Percentiles rank a stretch among this genome's conserved stretches.
phyloP scores from a whole-genome alignment of 2,797 vertebrate species.

The Brachymystax lenok region DNA sequence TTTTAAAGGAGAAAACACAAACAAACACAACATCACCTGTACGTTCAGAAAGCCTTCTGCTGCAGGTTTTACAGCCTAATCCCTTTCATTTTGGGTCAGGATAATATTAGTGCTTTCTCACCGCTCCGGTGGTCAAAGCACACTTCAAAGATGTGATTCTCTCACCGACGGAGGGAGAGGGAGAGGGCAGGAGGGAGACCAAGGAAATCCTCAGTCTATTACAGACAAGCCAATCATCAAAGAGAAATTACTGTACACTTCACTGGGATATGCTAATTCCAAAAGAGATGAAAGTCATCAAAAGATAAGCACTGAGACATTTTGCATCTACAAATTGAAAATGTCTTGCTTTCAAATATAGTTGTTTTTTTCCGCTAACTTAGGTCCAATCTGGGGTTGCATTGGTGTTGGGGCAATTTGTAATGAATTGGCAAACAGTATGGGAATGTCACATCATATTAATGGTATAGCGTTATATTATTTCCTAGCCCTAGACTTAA shows the following conservation, averaged over 20 bases:
- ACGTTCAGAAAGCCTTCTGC: slow-evolving; percentile 65
- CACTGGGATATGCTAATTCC: slow-evolving; percentile 77
- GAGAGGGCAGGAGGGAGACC: slow-evolving; percentile 33
- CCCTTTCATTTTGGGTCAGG: slow-evolving; percentile 76
- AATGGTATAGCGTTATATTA: neutral
- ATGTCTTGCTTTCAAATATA: slow-evolving; percentile 70
- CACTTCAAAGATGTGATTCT: slow-evolving; percentile 72
- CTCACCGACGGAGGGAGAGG: slow-evolving; percentile 40
- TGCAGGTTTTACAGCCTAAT: slow-evolving; percentile 63
- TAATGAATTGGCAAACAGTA: slow-evolving; percentile 1
- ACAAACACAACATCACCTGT: slow-evolving; percentile 71
- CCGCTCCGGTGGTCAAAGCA: slow-evolving; percentile 76
- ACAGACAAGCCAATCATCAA: slow-evolving; percentile 80
- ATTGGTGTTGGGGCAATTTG: slow-evolving; percentile 5
- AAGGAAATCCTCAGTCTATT: slow-evolving; percentile 76
- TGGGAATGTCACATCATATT: neutral
- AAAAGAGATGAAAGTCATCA: slow-evolving; percentile 82
- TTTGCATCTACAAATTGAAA: slow-evolving; percentile 77
- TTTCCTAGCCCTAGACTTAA: slow-evolving; percentile 11
- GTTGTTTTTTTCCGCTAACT: slow-evolving; percentile 59
- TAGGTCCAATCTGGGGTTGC: slow-evolving; percentile 33
- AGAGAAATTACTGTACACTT: slow-evolving; percentile 83
- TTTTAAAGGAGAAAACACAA: slow-evolving; percentile 56
- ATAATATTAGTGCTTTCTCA: slow-evolving; percentile 75
- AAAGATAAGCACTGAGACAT: slow-evolving; percentile 78